phyloP scores from a whole-genome alignment of 2,888 invertebrate species.

The Trachelus tabidus region DNA sequence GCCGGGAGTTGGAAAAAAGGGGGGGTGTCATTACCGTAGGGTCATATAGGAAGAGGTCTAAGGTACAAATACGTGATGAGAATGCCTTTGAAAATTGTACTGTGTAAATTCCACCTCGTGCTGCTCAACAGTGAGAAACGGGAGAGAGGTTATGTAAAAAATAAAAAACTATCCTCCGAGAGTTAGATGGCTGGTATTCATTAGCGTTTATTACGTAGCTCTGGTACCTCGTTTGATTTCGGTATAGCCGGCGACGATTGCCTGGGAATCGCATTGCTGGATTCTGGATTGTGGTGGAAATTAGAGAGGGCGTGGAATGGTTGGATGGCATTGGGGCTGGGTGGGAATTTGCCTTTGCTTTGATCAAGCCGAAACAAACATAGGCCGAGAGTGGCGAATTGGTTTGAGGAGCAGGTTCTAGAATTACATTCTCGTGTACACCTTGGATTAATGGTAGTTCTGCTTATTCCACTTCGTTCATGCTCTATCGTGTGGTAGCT shows the following conservation, averaged over 20 bases:
- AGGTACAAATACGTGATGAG: neutral
- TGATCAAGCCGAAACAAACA: neutral
- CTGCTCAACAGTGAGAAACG: neutral
- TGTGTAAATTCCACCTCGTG: neutral
- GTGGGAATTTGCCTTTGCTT: neutral
- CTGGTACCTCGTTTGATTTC: neutral
- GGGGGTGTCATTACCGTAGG: neutral
- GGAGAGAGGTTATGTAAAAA: neutral
- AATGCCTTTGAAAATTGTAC: neutral
- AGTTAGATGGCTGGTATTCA: neutral
- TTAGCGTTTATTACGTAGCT: neutral
- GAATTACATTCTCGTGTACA: conserved; percentile 24
- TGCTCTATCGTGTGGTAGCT: neutral
- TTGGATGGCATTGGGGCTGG: neutral
- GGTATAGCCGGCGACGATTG: neutral
- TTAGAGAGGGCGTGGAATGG: neutral
- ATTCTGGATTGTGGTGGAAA: neutral
- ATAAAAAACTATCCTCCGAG: neutral
- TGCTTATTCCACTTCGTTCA: neutral
- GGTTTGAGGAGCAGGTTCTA: neutral
- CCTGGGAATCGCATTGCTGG: neutral
- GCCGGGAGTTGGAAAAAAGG: neutral
- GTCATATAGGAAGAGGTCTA: neutral
- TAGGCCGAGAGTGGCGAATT: neutral
- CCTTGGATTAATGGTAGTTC: conserved; percentile 36